A percentile compares a stretch with the other conserved stretches of the same genome.
phyloP scores from a whole-genome alignment of 92 coral and sea anemone species.

The Ricordea florida region DNA sequence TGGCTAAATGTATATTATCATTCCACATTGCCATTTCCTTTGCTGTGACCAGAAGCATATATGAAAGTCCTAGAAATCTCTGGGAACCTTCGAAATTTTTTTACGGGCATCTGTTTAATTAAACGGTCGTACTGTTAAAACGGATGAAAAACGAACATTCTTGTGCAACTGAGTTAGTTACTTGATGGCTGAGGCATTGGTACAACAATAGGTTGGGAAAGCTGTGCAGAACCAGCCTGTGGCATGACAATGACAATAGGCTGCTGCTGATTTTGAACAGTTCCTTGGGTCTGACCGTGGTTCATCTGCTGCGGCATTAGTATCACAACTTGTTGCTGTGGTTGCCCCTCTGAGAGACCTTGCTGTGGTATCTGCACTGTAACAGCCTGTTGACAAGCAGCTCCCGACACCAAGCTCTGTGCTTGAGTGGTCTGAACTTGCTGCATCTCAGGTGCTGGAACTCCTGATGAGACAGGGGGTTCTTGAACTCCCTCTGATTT shows the following conservation, averaged over 20 bases:
- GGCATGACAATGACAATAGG: conserved; percentile 93
- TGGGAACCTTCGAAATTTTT: too few relatives aligned
- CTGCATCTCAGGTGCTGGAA: conserved; percentile 37
- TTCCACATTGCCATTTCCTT: too few relatives aligned
- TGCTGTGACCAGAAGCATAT: too few relatives aligned
- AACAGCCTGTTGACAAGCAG: conserved; percentile 46
- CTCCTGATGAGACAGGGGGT: conserved; percentile 3
- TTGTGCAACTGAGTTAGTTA: not conserved
- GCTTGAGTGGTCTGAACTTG: conserved; percentile 8
- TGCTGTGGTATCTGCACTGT: conserved; percentile 69
- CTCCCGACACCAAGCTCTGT: conserved; percentile 28
- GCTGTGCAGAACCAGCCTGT: conserved; percentile 68
- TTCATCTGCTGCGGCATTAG: conserved; percentile 80
- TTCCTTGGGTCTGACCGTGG: conserved; percentile 22
- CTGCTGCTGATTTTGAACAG: conserved; percentile 65
- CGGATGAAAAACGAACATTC: not conserved
- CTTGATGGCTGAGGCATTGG: conserved; percentile 75
- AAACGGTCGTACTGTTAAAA: too few relatives aligned
- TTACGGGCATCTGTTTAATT: too few relatives aligned
- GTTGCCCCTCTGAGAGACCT: conserved; percentile 19
- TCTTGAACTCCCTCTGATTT: conserved; percentile 72
- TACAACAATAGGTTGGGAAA: conserved; percentile 79
- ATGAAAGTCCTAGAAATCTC: too few relatives aligned
- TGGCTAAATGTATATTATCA: too few relatives aligned
- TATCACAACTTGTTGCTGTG: conserved; percentile 80